Conservation (phyloP, 2,888 invertebrate species). For the Megalurothrips usitatus region DNA sequence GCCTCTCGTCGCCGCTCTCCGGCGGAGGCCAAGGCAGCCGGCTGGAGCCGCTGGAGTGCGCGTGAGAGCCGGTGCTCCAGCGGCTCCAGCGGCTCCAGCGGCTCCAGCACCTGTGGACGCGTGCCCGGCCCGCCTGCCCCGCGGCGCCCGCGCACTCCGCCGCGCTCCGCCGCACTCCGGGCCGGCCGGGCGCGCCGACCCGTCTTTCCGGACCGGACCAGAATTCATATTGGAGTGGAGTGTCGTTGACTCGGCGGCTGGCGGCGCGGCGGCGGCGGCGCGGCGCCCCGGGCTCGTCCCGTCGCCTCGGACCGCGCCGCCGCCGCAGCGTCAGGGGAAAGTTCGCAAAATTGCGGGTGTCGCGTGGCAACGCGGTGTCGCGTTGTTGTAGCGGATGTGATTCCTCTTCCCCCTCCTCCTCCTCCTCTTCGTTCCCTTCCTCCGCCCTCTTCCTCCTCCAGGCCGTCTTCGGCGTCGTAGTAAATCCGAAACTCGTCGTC, state of each 20-base stretch:
- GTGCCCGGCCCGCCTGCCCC: not conserved
- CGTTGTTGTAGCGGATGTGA: not conserved
- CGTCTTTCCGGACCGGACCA: conserved; percentile 17
- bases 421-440: not conserved
- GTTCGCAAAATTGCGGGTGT: conserved; percentile 22
- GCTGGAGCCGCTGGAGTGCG: too few relatives aligned
- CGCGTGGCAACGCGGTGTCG: not conserved
- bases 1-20: too few relatives aligned
- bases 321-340: not conserved
- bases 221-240: conserved; percentile 5
- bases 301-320: not conserved
- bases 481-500: not conserved
- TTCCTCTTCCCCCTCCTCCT: not conserved
- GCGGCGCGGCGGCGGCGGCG: not conserved
- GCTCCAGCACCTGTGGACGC: not conserved
- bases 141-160: not conserved
- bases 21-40: too few relatives aligned
- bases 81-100: not conserved
- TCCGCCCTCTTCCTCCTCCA: not conserved
- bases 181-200: not conserved
- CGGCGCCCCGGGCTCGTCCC: not conserved
- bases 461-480: not conserved
- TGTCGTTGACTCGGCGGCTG: not conserved
- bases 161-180: too few relatives aligned
- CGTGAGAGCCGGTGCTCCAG: not conserved